Percentiles rank a stretch among this genome's conserved stretches.
Evolutionary conservation across 2,888 invertebrate genomes (phyloP).

Genomic region (Zootermopsis nevadensis): DNA sequence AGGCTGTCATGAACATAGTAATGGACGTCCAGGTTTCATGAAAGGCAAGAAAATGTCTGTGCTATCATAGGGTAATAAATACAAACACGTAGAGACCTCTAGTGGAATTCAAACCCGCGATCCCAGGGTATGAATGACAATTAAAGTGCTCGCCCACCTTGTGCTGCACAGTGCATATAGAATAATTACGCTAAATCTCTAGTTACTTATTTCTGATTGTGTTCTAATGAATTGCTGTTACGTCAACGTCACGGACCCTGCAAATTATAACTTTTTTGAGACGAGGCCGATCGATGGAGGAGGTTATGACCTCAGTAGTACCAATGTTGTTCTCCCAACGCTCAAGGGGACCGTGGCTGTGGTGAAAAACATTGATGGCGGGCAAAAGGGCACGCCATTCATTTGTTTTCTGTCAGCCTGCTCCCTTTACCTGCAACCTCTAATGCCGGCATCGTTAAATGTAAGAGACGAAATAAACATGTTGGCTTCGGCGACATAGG

Average conservation of each 20-base stretch:
- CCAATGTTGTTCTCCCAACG: neutral
- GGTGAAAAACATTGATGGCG: neutral
- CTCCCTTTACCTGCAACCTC: neutral
- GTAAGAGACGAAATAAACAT: neutral
- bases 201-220: no score
- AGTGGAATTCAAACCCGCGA: no score
- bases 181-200: no score
- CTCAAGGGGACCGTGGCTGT: neutral
- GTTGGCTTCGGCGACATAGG: neutral
- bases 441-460: neutral
- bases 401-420: conserved; percentile 9
- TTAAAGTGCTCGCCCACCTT: no score
- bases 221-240: no score
- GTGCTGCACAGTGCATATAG: no score
- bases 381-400: conserved; percentile 16
- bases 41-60: no score
- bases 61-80: no score
- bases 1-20: no score
- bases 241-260: neutral
- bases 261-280: neutral
- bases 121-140: no score
- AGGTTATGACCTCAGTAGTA: neutral
- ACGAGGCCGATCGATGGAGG: neutral
- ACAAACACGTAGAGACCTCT: no score
- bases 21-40: no score